phyloP scores from a whole-genome alignment of 2,888 invertebrate species.

The Zelleria hepariella region DNA sequence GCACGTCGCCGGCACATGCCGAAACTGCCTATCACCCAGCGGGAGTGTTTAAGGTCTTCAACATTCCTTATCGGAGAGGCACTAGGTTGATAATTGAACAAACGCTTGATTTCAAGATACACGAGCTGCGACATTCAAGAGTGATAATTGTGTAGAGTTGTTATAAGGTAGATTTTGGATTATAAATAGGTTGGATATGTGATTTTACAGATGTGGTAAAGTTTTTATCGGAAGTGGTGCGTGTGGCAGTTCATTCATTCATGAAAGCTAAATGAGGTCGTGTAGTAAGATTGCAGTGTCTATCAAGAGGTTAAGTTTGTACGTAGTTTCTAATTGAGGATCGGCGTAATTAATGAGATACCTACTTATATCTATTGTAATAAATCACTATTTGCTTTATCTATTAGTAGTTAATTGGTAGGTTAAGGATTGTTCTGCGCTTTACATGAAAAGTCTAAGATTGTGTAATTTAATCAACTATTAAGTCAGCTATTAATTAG shows the following conservation, averaged over 20 bases:
- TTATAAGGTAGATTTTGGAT: neutral
- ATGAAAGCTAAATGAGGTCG: constrained; percentile 20
- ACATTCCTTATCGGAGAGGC: neutral
- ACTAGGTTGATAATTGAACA: neutral
- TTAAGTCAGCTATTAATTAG: too few relatives aligned
- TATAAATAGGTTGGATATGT: neutral
- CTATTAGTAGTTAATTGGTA: too few relatives aligned
- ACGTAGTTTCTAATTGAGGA: neutral
- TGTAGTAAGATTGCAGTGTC: constrained; percentile 17
- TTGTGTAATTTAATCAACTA: too few relatives aligned
- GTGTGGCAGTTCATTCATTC: constrained; percentile 21
- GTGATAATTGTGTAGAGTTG: neutral
- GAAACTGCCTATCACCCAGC: neutral
- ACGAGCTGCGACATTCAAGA: neutral
- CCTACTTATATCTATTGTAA: too few relatives aligned
- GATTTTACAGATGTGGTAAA: neutral
- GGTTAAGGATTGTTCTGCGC: too few relatives aligned
- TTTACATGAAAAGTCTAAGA: too few relatives aligned
- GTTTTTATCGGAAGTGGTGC: constrained; percentile 7
- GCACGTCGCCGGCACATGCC: neutral
- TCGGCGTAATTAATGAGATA: neutral
- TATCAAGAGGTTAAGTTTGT: neutral
- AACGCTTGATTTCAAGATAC: neutral
- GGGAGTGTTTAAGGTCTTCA: neutral
- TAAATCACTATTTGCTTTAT: too few relatives aligned